Evolutionary conservation across 1,140 invertebrate species (phyloP).

Genomic region (Drosophila miranda): DNA sequence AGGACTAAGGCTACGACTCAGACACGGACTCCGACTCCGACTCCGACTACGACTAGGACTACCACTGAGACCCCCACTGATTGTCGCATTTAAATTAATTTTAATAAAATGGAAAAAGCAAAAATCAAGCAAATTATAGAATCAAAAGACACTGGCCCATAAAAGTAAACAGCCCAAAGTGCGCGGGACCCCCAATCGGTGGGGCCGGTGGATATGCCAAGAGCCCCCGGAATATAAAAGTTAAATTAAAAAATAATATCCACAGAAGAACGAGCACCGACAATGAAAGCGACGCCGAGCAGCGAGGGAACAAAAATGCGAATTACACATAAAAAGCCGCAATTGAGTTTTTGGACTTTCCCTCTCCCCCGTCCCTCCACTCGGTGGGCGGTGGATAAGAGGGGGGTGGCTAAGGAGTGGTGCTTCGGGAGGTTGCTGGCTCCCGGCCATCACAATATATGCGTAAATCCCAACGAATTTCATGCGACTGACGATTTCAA

Average conservation of each 20-base stretch:
- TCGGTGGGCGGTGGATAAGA: not conserved
- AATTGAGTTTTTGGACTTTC: constrained; percentile 71
- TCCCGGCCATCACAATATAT: constrained; percentile 53
- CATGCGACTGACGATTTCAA: constrained; percentile 42
- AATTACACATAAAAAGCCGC: constrained; percentile 80
- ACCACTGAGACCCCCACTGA: constrained; percentile 21
- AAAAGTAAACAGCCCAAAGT: constrained; percentile 59
- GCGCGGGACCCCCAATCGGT: not conserved
- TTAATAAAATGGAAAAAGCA: constrained; percentile 61
- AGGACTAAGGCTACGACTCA: constrained; percentile 1
- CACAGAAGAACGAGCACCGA: constrained; percentile 43
- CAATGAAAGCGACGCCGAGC: constrained; percentile 32
- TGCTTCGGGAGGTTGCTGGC: constrained; percentile 4
- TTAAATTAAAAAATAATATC: constrained; percentile 80
- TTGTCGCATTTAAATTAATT: constrained; percentile 75
- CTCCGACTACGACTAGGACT: constrained; percentile 1
- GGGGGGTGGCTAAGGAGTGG: not conserved
- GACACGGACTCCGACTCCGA: constrained; percentile 5
- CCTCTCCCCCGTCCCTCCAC: constrained; percentile 1
- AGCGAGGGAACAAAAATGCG: constrained; percentile 50
- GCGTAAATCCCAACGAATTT: constrained; percentile 76
- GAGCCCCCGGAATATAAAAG: constrained; percentile 69
- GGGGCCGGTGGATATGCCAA: constrained; percentile 14
- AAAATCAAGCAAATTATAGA: constrained; percentile 64
- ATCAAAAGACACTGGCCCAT: constrained; percentile 62